Evolutionary conservation across 2,113 vertebrate species (phyloP), one percentile per base, ranked within the genome.

Genomic region (Promerops cafer): DNA sequence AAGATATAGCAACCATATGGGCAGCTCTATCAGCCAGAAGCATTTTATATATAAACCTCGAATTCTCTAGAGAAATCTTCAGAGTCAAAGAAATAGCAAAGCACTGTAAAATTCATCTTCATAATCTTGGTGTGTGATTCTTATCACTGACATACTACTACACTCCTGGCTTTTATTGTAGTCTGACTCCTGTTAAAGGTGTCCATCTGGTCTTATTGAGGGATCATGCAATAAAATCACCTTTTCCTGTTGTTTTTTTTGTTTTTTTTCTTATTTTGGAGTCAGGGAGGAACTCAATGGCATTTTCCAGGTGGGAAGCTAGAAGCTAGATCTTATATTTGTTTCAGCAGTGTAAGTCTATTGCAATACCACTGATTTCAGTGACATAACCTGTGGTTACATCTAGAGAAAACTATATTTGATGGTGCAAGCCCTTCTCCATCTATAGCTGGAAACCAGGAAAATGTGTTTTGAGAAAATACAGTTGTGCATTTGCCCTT

Each of bases 121-220:
- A 85, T 95, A 83, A 90, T 94, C 93, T 79, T 59, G 66, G 85
- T 66, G 33, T 52, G 56, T 80, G 89, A 92, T 52, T 75, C 64
- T 86, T 94, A 90, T 66, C 63, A n/a, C 60, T 70, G 66, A 83
- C 78, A 83, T 21, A 45, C n/a, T 35, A 27, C 20, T 50, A 14
- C 13, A 39, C 49, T 81, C 66, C 61, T 49, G n/a, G n/a, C 22
- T 91, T 83, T 49, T 37, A 69, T 5, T 45, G 56, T n/a, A 83
- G 37, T 44, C 40, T 64, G 59, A 68, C 64, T 82, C 56, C 45
- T 45, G 20, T 47, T 83, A 72, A 81, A 94, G 24, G 42, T 83
- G 56, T 66, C n/a, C 64, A 65, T 87, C 91, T 81, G 57, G n/a
- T 21, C 23, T 80, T 72, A 45, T 15, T 63, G 52, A 59, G 40